Conservation (phyloP, 2,113 vertebrate species). For the Cyprinodon variegatus region DNA sequence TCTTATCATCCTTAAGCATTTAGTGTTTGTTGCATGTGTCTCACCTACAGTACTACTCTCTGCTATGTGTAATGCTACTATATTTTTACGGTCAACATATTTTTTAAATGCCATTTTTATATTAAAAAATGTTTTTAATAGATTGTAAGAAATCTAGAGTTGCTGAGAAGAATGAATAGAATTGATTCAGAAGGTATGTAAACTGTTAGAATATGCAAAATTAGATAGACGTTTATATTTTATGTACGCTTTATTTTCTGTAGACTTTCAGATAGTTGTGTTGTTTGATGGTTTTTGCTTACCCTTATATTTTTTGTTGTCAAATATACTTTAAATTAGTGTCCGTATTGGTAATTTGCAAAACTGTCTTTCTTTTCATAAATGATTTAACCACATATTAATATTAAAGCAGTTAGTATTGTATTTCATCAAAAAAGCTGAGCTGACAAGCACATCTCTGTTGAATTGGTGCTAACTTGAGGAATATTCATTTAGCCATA, state of each 20-base stretch:
- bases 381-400: background rate
- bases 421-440: background rate
- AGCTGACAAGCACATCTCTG: constrained; percentile 38
- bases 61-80: constrained; percentile 10
- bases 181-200: constrained; percentile 14
- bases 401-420: background rate
- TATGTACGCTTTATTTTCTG: background rate
- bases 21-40: background rate
- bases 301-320: background rate
- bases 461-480: constrained; percentile 49
- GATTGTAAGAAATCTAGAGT: constrained; percentile 60
- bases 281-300: constrained; percentile 26
- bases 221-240: constrained; percentile 5
- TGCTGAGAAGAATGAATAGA: constrained; percentile 42
- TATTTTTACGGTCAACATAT: constrained; percentile 43
- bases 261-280: background rate
- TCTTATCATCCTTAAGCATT: background rate
- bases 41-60: background rate
- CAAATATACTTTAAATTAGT: constrained; percentile 6
- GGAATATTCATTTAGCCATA: constrained; percentile 42
- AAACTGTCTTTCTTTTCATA: background rate
- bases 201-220: background rate
- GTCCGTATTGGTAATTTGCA: constrained; percentile 1
- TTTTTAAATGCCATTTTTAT: constrained; percentile 53
- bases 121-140: constrained; percentile 45